A percentile compares a stretch with the other conserved stretches of the same genome.
phyloP scores from a whole-genome alignment of 2,797 vertebrate species.

The Okamejei kenojei region DNA sequence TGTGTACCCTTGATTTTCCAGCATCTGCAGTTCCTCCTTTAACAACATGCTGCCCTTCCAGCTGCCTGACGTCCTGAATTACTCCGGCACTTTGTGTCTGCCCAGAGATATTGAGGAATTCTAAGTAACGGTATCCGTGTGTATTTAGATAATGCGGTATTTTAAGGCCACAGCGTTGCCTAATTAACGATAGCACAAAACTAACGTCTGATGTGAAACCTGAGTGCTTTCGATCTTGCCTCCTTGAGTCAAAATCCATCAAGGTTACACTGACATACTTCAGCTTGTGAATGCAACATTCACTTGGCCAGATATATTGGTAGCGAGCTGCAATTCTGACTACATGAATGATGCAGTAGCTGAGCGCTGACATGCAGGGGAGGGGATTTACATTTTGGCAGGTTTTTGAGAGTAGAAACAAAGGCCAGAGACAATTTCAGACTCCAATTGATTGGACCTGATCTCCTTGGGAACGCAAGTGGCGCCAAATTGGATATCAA shows the following conservation, averaged over 20 bases:
- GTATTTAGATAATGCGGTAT: not conserved
- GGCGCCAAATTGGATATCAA: not conserved
- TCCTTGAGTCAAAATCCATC: not conserved
- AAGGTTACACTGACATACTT: constrained; percentile 8
- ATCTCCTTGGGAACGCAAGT: not conserved
- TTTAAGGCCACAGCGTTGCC: not conserved
- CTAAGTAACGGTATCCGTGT: not conserved
- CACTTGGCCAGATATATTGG: too few relatives aligned
- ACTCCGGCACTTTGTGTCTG: too few relatives aligned
- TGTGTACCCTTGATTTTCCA: too few relatives aligned
- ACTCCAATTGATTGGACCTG: not conserved
- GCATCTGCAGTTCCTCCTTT: too few relatives aligned
- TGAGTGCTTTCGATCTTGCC: not conserved
- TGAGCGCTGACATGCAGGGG: not conserved
- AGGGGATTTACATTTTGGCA: not conserved
- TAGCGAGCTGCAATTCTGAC: not conserved
- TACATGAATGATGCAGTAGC: not conserved
- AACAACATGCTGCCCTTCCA: too few relatives aligned
- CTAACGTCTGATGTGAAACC: not conserved
- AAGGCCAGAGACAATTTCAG: not conserved
- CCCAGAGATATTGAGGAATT: not conserved
- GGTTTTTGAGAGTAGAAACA: not conserved
- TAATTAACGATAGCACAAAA: not conserved
- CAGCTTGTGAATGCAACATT: not conserved
- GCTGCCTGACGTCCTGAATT: too few relatives aligned